A percentile compares a stretch with the other conserved stretches of the same genome.
phyloP scores from a whole-genome alignment of 2,797 vertebrate species.

The Naso thynnoides region DNA sequence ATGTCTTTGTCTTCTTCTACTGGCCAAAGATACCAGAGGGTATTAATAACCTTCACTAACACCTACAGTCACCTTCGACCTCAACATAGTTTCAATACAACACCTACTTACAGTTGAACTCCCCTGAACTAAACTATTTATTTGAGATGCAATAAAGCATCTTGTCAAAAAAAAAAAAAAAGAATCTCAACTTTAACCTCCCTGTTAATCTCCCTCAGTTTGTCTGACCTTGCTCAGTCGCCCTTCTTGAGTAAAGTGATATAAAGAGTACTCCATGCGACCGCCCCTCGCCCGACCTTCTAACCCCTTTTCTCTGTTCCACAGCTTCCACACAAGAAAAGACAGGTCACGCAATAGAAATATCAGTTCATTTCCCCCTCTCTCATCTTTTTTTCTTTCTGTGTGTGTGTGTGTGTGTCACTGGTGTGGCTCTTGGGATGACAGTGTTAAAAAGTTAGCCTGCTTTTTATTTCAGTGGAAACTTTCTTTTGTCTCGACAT shows the following conservation, averaged over 20 bases:
- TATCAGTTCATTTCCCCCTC: slow-evolving; percentile 32
- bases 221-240: slow-evolving; percentile 5
- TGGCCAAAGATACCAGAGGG: background rate
- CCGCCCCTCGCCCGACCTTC: slow-evolving; percentile 19
- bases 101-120: slow-evolving; percentile 46
- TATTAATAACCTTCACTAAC: slow-evolving; percentile 4
- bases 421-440: background rate
- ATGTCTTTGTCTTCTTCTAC: background rate
- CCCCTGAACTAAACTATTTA: slow-evolving; percentile 22
- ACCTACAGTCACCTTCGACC: slow-evolving; percentile 27
- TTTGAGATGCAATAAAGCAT: background rate
- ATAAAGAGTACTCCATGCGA: background rate
- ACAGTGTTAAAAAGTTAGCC: background rate
- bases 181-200: slow-evolving; percentile 36
- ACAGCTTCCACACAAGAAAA: slow-evolving; percentile 8
- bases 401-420: background rate
- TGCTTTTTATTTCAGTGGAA: background rate
- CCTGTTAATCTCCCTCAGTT: slow-evolving; percentile 31
- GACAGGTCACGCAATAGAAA: slow-evolving; percentile 32
- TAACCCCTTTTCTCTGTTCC: slow-evolving; percentile 14
- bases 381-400: slow-evolving; percentile 7
- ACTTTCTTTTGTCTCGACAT: slow-evolving; percentile 1
- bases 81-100: slow-evolving; percentile 30
- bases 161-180: slow-evolving; percentile 8
- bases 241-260: slow-evolving; percentile 10